Evolutionary conservation across 53 echinoderm and acorn worm species (phyloP), one percentile per base, ranked within the genome.

Genomic region (Apostichopus leukothele): DNA sequence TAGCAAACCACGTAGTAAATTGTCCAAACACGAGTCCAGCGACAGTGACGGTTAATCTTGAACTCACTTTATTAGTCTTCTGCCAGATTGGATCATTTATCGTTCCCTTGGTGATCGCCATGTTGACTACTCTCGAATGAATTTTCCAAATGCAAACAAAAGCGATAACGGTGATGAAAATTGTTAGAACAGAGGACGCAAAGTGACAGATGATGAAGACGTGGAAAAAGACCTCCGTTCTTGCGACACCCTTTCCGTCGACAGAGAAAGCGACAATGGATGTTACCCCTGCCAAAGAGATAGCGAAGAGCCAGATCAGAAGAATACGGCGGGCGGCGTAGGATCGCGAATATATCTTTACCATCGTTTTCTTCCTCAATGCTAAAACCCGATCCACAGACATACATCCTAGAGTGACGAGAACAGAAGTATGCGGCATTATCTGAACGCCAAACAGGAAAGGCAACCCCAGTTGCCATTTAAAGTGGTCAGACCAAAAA

Each of bases 361-460:
- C 85, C 6, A 85, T 67, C 11, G 85, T 85, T 67, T 85, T 85
- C 67, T 67, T 85, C 16, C 67, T 85, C 27, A 60, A 60, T 2
- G 85, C 85, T 26, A 57, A 85, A 21, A 13, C 22, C 5, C 85
- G 85, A 25, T 85, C 85, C 5, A 50, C 25, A 14, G 60, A 23
- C 51, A 85, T 12, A 85, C 57, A 85, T 1, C 27, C 50, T 11
- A 85, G 50, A 14, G 50, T 67, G 22, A 85, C 14, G 25, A 85
- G 26, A 11, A 39, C 16, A 11, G 85, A 19, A 4, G 14, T 50
- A 0, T 85, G 85, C 6, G 85, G 20, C 8, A 85, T 8, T 7
- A 67, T 67, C 16, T 63, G 27, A 23, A 67, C 16, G 11, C 5
- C 67, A 20, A 85, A 14, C 14, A 85, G 18, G 9, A 60, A 12